A percentile compares a stretch with the other conserved stretches of the same genome.
These are phyloP conservation scores for Lytechinus variegatus DNA, from an alignment of 35 echinoderm and acorn worm genomes.

Conservation along the genomic window DNA sequence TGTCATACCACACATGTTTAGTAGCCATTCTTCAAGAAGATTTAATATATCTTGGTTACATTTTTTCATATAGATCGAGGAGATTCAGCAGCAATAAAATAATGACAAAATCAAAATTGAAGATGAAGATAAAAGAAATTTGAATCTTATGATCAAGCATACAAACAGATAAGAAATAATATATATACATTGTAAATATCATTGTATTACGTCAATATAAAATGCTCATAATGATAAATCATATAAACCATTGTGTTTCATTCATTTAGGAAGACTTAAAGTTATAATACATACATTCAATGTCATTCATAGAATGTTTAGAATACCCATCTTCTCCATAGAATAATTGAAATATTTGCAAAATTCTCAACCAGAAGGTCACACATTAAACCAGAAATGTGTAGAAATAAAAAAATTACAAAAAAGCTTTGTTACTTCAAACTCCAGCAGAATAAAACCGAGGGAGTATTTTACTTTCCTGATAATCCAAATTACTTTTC, in stretches of 20 bases:
- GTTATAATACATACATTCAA: background rate
- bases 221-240: background rate
- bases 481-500: too few relatives aligned
- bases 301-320: background rate
- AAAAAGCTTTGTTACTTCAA: too few relatives aligned
- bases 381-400: too few relatives aligned
- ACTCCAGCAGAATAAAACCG: too few relatives aligned
- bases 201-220: background rate
- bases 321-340: background rate
- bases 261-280: background rate
- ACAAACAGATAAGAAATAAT: background rate
- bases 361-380: too few relatives aligned
- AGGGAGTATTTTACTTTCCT: too few relatives aligned
- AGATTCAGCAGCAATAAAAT: background rate
- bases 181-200: background rate
- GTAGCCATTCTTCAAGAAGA: background rate
- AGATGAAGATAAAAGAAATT: background rate
- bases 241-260: background rate
- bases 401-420: too few relatives aligned
- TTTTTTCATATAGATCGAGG: background rate
- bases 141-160: background rate
- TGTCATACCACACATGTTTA: background rate
- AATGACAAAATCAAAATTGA: background rate
- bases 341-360: background rate
- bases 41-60: background rate